phyloP scores from a whole-genome alignment of 2,113 vertebrate genomes.

The Pyxicephalus adspersus region DNA sequence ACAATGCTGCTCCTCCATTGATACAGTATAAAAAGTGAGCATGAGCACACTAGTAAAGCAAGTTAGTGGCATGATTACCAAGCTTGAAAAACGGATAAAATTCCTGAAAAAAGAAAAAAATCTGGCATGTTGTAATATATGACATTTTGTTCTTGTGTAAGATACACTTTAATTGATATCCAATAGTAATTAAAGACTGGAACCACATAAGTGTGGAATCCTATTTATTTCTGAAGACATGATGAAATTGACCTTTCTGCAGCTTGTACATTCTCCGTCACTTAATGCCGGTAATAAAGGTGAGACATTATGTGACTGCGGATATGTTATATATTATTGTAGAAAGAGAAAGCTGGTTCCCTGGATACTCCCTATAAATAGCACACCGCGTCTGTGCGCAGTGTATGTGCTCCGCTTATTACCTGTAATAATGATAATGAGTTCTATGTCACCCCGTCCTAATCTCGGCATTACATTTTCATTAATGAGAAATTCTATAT shows the following conservation, averaged over 20 bases:
- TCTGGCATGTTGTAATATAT: no score
- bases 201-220: no score
- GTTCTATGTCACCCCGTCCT: conserved; percentile 16
- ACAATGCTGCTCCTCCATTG: no score
- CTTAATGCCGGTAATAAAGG: not conserved
- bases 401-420: conserved; percentile 25
- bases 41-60: no score
- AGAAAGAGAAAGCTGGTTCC: not conserved
- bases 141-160: no score
- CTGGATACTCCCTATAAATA: conserved; percentile 49
- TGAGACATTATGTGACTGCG: not conserved
- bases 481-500: conserved; percentile 30
- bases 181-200: no score
- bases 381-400: not conserved
- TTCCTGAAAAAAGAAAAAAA: no score
- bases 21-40: no score
- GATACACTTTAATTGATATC: no score
- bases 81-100: no score
- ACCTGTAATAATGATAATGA: conserved; percentile 47
- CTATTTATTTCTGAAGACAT: not conserved
- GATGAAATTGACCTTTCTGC: not conserved
- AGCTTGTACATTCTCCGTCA: not conserved
- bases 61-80: no score
- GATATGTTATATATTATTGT: not conserved
- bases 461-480: conserved; percentile 42